phyloP scores from a whole-genome alignment of 1,140 invertebrate species.

The Anastrepha ludens region DNA sequence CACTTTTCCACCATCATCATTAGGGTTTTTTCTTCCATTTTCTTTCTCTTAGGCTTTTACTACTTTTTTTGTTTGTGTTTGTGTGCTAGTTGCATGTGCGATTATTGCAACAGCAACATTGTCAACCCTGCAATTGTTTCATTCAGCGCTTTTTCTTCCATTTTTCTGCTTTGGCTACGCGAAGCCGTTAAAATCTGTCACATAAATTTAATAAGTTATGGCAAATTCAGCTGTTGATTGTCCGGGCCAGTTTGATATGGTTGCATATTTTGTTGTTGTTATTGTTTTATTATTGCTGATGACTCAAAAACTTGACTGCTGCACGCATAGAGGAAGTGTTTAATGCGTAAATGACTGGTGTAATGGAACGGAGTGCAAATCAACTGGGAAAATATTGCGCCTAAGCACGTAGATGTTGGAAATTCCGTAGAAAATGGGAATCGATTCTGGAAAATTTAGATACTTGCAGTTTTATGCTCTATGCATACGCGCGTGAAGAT shows the following conservation, averaged over 20 bases:
- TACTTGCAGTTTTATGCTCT: neutral
- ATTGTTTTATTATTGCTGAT: neutral
- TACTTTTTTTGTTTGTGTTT: neutral
- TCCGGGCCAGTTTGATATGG: conserved; percentile 27
- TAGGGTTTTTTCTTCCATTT: neutral
- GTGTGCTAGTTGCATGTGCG: neutral
- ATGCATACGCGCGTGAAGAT: no score
- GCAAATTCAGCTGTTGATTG: conserved; percentile 46
- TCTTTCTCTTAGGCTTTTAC: neutral
- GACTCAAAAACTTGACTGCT: conserved; percentile 9
- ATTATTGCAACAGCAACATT: neutral
- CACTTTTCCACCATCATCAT: conserved; percentile 41
- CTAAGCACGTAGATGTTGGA: no score
- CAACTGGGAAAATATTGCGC: neutral
- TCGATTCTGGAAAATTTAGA: no score
- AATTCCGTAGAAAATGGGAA: no score
- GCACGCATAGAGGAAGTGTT: neutral
- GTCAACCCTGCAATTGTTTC: neutral
- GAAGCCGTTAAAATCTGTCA: conserved; percentile 41
- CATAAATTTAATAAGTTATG: conserved; percentile 44
- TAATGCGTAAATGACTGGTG: neutral
- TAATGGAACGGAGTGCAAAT: neutral
- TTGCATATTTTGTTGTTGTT: neutral
- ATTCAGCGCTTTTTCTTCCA: neutral
- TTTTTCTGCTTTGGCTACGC: neutral